These are phyloP conservation scores for Enteromius trimaculatus DNA, from an alignment of 2,797 vertebrate genomes.

Conservation along the genomic window DNA sequence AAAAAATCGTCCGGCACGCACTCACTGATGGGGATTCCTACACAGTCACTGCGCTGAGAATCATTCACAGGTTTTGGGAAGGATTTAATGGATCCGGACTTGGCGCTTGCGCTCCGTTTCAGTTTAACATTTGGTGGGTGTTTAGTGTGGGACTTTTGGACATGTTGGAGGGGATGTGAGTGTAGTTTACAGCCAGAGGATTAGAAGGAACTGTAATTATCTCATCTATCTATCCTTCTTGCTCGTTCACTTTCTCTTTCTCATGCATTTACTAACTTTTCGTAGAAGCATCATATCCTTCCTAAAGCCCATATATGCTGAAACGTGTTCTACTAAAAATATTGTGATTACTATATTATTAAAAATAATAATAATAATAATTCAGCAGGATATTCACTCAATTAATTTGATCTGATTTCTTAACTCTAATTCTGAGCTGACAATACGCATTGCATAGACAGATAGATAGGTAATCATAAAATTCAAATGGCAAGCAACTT, in stretches of 20 bases:
- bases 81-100: conserved; percentile 34
- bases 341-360: background rate
- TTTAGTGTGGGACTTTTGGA: conserved; percentile 37
- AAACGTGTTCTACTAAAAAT: background rate
- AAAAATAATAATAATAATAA: too few species aligned
- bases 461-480: background rate
- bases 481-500: conserved; percentile 36
- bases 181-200: conserved; percentile 30
- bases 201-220: conserved; percentile 38
- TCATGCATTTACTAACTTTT: background rate
- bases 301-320: background rate
- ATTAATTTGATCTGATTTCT: background rate
- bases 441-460: background rate
- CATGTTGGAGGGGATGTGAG: conserved; percentile 11
- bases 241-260: background rate
- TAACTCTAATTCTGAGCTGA: background rate
- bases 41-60: conserved; percentile 12
- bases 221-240: conserved; percentile 12
- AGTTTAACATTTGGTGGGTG: conserved; percentile 28
- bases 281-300: background rate
- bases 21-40: conserved; percentile 35
- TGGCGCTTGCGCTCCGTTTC: background rate
- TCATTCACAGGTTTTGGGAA: conserved; percentile 42
- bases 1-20: conserved; percentile 32
- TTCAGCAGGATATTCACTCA: background rate